phyloP scores from a whole-genome alignment of 2,888 invertebrate genomes.

The Erebia ligea region DNA sequence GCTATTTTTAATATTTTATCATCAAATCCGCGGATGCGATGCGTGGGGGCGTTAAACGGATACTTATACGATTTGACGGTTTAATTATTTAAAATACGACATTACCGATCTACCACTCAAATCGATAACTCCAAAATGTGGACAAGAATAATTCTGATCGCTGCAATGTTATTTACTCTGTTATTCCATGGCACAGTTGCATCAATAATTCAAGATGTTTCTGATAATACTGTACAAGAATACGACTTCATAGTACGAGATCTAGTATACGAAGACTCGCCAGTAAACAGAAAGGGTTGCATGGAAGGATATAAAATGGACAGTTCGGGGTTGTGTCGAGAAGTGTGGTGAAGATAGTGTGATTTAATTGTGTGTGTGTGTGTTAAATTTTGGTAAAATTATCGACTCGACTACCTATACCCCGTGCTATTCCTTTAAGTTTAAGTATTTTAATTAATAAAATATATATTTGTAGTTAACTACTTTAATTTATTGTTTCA shows the following conservation, averaged over 20 bases:
- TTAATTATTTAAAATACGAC: not conserved
- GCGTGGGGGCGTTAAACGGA: constrained; percentile 37
- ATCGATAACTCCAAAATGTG: constrained; percentile 40
- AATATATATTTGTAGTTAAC: not conserved
- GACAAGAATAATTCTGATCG: constrained; percentile 28
- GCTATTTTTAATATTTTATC: constrained; percentile 5
- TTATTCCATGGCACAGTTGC: constrained; percentile 15
- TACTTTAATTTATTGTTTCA: not conserved
- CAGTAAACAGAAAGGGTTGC: constrained; percentile 49
- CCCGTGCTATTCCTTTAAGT: not conserved
- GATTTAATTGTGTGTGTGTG: not conserved
- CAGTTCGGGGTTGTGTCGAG: constrained; percentile 59
- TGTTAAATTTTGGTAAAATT: not conserved
- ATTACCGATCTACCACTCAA: constrained; percentile 19
- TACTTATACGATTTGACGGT: constrained; percentile 39
- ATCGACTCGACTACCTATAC: not conserved
- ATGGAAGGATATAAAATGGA: constrained; percentile 58
- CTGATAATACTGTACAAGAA: constrained; percentile 40
- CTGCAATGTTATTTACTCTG: constrained; percentile 20
- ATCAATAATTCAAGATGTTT: constrained; percentile 35
- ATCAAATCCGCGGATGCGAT: constrained; percentile 5
- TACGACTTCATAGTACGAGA: constrained; percentile 49
- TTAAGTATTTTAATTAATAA: too few relatives aligned
- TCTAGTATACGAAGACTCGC: constrained; percentile 59
- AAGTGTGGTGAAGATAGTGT: constrained; percentile 60